Conservation (phyloP, 2,797 vertebrate genomes). For the Molossus molossus region DNA sequence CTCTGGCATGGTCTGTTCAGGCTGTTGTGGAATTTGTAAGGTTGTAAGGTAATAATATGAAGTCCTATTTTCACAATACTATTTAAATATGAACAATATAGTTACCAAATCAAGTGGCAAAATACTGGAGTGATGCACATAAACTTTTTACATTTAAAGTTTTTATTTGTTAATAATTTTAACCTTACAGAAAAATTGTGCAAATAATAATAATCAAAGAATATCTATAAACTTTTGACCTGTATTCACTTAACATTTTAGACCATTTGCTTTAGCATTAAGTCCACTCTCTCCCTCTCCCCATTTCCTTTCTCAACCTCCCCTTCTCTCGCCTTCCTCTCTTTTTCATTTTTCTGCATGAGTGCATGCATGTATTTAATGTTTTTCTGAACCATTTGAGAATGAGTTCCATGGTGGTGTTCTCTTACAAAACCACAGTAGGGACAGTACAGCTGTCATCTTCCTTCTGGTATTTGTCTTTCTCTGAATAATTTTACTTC, state of each 20-base stretch:
- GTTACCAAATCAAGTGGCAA: conserved; percentile 54
- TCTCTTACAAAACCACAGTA: background rate
- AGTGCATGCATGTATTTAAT: background rate
- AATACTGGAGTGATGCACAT: background rate
- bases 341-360: background rate
- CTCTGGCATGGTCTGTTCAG: background rate
- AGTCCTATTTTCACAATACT: background rate
- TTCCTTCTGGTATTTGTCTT: background rate
- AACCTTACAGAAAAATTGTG: background rate
- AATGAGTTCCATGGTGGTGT: background rate
- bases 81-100: background rate
- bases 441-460: background rate
- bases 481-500: background rate
- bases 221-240: background rate
- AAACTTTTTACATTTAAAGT: conserved; percentile 17
- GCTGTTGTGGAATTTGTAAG: background rate
- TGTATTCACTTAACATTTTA: conserved; percentile 1
- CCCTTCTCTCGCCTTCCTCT: background rate
- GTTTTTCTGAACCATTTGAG: background rate
- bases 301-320: background rate
- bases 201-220: conserved; percentile 28
- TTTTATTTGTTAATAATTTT: conserved; percentile 17
- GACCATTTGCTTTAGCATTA: background rate
- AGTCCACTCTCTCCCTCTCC: background rate
- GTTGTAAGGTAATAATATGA: background rate